phyloP scores from a whole-genome alignment of 1,140 invertebrate species.

The Scaptomyza graminum region DNA sequence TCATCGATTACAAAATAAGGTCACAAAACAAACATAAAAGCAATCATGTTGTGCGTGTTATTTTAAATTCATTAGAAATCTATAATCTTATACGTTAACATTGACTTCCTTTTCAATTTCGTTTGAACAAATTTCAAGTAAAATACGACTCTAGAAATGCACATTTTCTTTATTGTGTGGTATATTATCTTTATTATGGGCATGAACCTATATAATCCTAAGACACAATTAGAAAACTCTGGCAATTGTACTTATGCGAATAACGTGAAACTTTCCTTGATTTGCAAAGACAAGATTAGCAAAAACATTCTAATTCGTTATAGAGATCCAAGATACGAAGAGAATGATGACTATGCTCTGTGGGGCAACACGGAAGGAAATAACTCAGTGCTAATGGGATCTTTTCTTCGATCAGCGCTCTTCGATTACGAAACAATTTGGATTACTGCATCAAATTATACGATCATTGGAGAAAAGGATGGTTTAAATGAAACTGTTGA shows the following conservation, averaged over 20 bases:
- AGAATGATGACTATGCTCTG: neutral
- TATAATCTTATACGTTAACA: no score
- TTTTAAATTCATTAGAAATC: no score
- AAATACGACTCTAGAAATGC: no score
- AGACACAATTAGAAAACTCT: no score
- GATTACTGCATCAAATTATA: neutral
- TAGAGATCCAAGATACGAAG: fast-evolving
- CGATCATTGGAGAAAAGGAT: neutral
- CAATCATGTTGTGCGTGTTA: no score
- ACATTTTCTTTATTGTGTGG: no score
- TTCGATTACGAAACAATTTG: neutral
- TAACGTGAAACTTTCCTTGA: neutral
- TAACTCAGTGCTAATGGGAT: neutral
- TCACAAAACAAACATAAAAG: no score
- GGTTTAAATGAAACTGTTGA: neutral
- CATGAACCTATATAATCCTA: no score
- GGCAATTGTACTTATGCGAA: neutral
- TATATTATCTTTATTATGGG: no score
- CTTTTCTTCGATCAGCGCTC: neutral
- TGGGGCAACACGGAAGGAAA: neutral
- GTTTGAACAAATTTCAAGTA: no score
- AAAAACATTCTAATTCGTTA: neutral
- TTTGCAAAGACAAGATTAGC: neutral
- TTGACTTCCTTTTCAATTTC: no score
- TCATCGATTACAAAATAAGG: no score